A percentile compares a stretch with the other conserved stretches of the same genome.
Conservation (phyloP, 2,797 vertebrate genomes). For the Rhyacichthys aspro region DNA sequence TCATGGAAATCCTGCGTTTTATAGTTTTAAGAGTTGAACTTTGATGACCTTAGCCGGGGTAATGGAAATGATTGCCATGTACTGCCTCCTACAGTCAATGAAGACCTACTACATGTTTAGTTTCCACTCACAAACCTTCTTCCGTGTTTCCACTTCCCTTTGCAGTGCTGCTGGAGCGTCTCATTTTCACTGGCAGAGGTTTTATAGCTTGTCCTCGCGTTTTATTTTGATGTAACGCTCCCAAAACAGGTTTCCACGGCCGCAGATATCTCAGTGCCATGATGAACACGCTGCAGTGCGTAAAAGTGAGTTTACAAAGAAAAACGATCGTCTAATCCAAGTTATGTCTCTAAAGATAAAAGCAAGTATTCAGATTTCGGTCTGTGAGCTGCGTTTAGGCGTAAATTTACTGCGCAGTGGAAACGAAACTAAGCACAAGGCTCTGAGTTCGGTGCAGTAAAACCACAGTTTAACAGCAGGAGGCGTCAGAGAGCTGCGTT, state of each 20-base stretch:
- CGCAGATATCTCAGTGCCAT: conserved; percentile 43
- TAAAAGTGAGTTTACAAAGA: no score
- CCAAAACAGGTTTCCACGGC: background rate
- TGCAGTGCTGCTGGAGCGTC: conserved; percentile 23
- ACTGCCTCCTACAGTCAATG: conserved; percentile 34
- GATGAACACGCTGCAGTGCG: background rate
- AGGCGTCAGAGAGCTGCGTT: conserved; percentile 45
- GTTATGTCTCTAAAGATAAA: background rate
- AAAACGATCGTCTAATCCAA: background rate
- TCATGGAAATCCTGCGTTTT: no score
- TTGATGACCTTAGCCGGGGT: background rate
- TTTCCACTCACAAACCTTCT: conserved; percentile 29
- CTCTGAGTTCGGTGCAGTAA: conserved; percentile 51
- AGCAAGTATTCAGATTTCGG: fast-evolving
- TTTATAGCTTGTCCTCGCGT: background rate
- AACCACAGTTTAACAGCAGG: conserved; percentile 44
- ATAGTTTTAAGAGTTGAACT: background rate
- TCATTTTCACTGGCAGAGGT: background rate
- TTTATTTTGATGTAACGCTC: background rate
- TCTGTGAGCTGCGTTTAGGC: background rate
- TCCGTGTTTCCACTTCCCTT: conserved; percentile 7
- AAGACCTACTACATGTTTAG: background rate
- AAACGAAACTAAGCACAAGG: conserved; percentile 26
- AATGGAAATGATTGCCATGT: background rate
- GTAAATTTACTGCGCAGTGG: conserved; percentile 1